phyloP scores from a whole-genome alignment of 2,888 invertebrate genomes.

The Cephus rjabovi region DNA sequence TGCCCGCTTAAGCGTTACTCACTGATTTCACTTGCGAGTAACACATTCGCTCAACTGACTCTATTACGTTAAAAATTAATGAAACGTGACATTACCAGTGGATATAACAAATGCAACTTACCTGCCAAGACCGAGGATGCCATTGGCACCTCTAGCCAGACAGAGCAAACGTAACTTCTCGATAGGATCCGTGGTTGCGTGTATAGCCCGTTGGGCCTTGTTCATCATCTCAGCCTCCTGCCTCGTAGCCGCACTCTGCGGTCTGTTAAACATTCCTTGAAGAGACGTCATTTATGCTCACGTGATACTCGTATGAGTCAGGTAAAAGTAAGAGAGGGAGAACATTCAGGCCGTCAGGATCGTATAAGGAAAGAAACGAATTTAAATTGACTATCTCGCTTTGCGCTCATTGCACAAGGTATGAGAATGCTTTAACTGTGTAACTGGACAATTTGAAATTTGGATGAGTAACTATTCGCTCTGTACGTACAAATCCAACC shows the following conservation, averaged over 20 bases:
- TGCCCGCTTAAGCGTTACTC: neutral
- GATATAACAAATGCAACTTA: conserved; percentile 60
- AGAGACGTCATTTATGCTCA: conserved; percentile 28
- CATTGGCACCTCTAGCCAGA: conserved; percentile 85
- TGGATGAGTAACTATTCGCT: neutral
- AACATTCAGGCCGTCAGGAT: neutral
- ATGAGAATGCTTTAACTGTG: neutral
- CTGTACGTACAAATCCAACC: no score
- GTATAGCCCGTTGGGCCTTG: conserved; percentile 77
- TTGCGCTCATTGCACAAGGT: neutral
- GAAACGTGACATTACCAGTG: neutral
- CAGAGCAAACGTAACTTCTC: conserved; percentile 87
- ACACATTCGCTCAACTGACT: neutral
- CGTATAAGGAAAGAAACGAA: neutral
- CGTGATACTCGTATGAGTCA: conserved; percentile 5
- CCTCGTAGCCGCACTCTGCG: conserved; percentile 80
- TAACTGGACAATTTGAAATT: neutral
- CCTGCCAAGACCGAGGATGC: conserved; percentile 90
- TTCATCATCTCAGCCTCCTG: conserved; percentile 84
- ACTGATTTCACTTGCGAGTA: neutral
- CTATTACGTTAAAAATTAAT: neutral
- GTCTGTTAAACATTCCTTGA: conserved; percentile 73
- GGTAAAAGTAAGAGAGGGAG: neutral
- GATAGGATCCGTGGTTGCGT: conserved; percentile 79
- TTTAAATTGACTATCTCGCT: neutral